These are phyloP conservation scores for Poecilus cupreus DNA, from an alignment of 2,888 invertebrate genomes.

Conservation along the genomic window DNA sequence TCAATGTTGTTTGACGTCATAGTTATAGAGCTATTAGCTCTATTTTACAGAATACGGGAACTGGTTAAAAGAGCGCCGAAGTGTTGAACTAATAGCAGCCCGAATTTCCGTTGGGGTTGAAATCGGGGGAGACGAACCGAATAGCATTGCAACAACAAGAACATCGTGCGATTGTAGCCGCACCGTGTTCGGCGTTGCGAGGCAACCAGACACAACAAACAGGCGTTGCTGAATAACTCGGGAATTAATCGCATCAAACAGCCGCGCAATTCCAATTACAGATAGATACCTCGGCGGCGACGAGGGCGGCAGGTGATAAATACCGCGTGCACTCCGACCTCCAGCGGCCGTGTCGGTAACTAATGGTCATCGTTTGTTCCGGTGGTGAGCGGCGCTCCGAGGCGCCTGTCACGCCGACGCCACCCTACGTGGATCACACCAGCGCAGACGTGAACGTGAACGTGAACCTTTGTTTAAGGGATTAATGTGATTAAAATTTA, in stretches of 20 bases:
- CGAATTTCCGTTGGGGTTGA: too few relatives aligned
- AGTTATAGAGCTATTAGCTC: too few relatives aligned
- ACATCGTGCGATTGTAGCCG: not conserved
- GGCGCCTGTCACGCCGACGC: not conserved
- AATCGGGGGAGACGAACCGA: not conserved
- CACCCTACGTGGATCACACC: not conserved
- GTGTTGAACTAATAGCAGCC: too few relatives aligned
- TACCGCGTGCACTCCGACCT: slow-evolving; percentile 41
- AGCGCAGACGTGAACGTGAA: not conserved
- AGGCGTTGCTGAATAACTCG: slow-evolving; percentile 30
- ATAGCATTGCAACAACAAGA: not conserved
- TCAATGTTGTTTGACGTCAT: too few relatives aligned
- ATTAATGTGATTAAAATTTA: slow-evolving; percentile 39
- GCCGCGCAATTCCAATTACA: slow-evolving; percentile 54
- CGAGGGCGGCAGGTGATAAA: slow-evolving; percentile 49
- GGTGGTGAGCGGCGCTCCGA: slow-evolving; percentile 37
- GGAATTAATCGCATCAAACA: slow-evolving; percentile 56
- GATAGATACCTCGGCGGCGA: slow-evolving; percentile 41
- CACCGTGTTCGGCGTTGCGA: not conserved
- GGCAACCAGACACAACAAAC: slow-evolving; percentile 34
- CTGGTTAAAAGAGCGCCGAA: too few relatives aligned
- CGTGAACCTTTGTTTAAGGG: slow-evolving; percentile 16
- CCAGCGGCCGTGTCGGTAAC: slow-evolving; percentile 30
- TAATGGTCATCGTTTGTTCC: slow-evolving; percentile 59
- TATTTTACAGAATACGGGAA: too few relatives aligned